Conservation (phyloP, 2,888 invertebrate species). For the Xanthia icteritia region DNA sequence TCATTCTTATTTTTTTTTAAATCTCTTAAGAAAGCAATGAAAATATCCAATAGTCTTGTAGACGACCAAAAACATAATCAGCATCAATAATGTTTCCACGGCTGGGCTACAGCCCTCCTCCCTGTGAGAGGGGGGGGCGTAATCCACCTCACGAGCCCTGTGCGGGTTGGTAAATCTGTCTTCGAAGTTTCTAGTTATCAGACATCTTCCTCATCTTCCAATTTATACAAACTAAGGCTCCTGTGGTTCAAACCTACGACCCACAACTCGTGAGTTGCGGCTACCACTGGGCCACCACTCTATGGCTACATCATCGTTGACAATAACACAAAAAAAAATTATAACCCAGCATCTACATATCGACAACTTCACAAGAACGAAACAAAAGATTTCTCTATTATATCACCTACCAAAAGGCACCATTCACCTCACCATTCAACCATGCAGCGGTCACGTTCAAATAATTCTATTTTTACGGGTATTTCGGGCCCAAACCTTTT, state of each 20-base stretch:
- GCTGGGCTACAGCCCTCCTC: too few species aligned
- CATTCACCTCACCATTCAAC: slow-evolving; percentile 25
- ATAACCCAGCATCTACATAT: background rate
- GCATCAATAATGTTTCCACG: too few species aligned
- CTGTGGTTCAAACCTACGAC: too few species aligned
- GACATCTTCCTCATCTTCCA: too few species aligned
- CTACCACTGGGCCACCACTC: too few species aligned
- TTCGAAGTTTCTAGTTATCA: too few species aligned
- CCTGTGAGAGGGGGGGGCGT: too few species aligned
- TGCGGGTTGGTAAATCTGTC: too few species aligned
- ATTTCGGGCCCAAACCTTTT: slow-evolving; percentile 73
- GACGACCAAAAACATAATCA: too few species aligned
- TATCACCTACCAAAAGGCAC: slow-evolving; percentile 10
- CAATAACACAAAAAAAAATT: background rate
- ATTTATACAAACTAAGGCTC: too few species aligned
- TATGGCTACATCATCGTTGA: background rate
- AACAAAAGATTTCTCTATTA: slow-evolving; percentile 30
- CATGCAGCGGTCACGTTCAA: slow-evolving; percentile 68
- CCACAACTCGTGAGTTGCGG: too few species aligned
- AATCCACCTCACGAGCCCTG: too few species aligned
- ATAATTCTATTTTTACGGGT: slow-evolving; percentile 75
- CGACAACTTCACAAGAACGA: background rate
- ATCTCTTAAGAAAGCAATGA: background rate
- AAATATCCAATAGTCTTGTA: background rate
- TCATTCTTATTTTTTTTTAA: background rate